These are phyloP conservation scores for Drosophila subquinaria DNA, from an alignment of 2,888 invertebrate genomes.

Conservation along the genomic window DNA sequence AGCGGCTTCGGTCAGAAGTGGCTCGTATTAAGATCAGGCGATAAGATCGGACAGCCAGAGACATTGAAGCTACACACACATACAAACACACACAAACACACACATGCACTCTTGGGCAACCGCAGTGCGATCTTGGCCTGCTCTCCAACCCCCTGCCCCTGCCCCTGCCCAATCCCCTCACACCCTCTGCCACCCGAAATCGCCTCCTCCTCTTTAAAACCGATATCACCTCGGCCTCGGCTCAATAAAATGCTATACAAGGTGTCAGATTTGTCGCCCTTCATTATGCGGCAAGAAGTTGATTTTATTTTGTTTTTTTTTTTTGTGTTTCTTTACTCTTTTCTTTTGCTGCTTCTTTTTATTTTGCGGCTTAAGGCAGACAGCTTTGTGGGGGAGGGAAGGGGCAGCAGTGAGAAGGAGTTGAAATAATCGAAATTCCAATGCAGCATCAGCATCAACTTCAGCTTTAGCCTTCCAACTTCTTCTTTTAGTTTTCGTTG, in stretches of 20 bases:
- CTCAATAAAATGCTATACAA: conserved; percentile 84
- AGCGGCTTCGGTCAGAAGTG: conserved; percentile 67
- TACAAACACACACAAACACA: conserved; percentile 22
- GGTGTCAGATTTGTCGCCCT: conserved; percentile 86
- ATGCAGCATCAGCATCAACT: conserved; percentile 50
- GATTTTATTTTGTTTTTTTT: conserved; percentile 7
- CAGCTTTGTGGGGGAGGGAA: background rate
- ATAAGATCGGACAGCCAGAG: conserved; percentile 82
- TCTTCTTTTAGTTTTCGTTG: background rate
- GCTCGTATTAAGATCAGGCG: conserved; percentile 84
- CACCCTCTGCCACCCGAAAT: background rate
- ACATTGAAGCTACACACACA: conserved; percentile 45
- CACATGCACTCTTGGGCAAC: conserved; percentile 19
- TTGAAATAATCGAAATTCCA: conserved; percentile 77
- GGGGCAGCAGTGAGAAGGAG: conserved; percentile 9
- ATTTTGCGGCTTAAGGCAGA: conserved; percentile 70
- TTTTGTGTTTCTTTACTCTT: conserved; percentile 4
- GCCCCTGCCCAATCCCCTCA: background rate
- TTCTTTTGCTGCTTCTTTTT: conserved; percentile 20
- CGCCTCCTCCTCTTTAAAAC: background rate
- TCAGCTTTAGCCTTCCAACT: conserved; percentile 13
- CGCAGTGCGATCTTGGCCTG: conserved; percentile 53
- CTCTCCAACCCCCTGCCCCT: background rate
- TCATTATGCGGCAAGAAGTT: conserved; percentile 82
- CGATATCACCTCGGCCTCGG: conserved; percentile 51